Base-by-base conservation (phyloP, 2,113 vertebrate genomes). In the Heterotis niloticus region DNA sequence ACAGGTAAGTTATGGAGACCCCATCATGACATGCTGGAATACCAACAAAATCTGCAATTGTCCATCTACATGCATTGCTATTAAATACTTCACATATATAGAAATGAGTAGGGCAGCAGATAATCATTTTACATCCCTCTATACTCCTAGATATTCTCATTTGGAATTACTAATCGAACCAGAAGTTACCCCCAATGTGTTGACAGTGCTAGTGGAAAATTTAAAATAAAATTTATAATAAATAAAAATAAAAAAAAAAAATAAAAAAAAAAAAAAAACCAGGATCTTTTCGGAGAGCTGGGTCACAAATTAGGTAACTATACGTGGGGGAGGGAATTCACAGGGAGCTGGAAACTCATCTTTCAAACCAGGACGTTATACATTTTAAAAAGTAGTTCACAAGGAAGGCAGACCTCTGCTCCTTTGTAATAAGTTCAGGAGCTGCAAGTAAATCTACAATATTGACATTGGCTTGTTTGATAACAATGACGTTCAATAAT, bases 311-410 rank as follows among this genome's bases (percentile, higher is more conserved):
- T 5, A 74, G 71, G 54, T 5, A 3, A 17, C 52, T 72, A 44
- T 44, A 44, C 3, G 34, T 7, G 7, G 34, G 34, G 70, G 13
- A 56, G 24, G 71, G 51, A 73, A 24, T 73, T 73, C 52, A 57
- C 12, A 28, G 71, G 26, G 1, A 74, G 24, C 34, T 72, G 69
- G 44, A 24, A 74, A 57, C 23, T 26, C 54, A 74, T 24, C 26
- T 59, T 74, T 74, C 54, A 59, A 74, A 74, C 71, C 23, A 59
- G 71, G 54, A 5, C 70, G 24, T 24, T 18, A 11, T 74, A 59
- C 13, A 74, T 23, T 26, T 44, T 16, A 51, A 73, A 56, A 5
- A 59, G 52, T 26, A 24, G 13, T 59, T 74, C 52, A 29, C 26
- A 23, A 52, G 24, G 54, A 44, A 44, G 3, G 2, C 34, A 44